Base-by-base conservation (phyloP, 2,888 invertebrate genomes). In the Spisula solida region DNA sequence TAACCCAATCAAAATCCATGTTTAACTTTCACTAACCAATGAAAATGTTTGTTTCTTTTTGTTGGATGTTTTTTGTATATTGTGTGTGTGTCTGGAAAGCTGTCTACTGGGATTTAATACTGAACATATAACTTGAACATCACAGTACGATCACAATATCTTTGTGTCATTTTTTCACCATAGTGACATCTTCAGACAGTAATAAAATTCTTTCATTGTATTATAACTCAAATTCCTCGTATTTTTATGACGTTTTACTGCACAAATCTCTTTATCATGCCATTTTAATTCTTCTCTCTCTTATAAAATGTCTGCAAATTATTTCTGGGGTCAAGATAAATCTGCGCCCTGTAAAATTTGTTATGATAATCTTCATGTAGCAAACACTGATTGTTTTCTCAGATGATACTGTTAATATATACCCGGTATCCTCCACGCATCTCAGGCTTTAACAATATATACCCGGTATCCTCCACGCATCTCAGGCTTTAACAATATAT, bases 241-340 rank as follows among this genome's bases (percentile, higher is more conserved):
- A 31, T 75, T 75, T 75, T 75, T 75, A 75, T 75, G n/a, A 75
- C 70, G 10, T 70, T 75, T 75, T 75, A 75, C 75, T 31, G 34
- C 75, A 31, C 75, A 75, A 75, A 75, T 75, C 75, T 14, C 75
- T 75, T 75, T 34, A 75, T 75, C 34, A 5, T 31, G 75, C 75
- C 25, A 75, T 75, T 75, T 31, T 31, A 75, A 66, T 25, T 66
- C n/a, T 20, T 25, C 25, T 25, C 25, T 8, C 5, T 8, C 34
- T 34, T 75, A 14, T 75, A 75, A 75, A 75, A 75, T 75, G 75
- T 75, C 75, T 75, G 75, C 31, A 34, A 31, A 75, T 34, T 16
- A 75, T 75, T 31, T 31, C 31, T 75, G 31, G 31, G 75, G 75
- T 75, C 75, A 75, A 34, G 75, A 75, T 31, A 31, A 16, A 66